Base-by-base conservation (phyloP, 2,888 invertebrate species). In the Pycnomerus fuliginosus region DNA sequence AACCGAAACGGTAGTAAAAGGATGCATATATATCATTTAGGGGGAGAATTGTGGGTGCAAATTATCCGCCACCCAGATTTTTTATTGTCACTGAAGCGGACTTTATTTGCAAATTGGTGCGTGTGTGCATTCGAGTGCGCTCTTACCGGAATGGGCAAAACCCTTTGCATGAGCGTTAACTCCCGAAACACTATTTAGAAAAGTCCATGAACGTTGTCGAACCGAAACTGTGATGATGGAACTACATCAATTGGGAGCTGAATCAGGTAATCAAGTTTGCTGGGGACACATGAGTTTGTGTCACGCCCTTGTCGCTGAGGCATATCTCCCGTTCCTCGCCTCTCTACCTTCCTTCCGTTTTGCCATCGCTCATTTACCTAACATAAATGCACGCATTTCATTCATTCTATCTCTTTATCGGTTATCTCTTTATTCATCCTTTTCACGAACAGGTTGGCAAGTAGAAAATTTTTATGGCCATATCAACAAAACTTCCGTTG, bases 251-350 rank as follows among this genome's bases (percentile, higher is more conserved):
- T 55, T 57, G 56, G 56, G 53, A 62, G 58, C 48, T 61, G 62
- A 64, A 64, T 64, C 62, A 61, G 59, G 61, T 64, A 66, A 67
- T 66, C 64, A 61, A 60, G 60, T 65, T 65, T 64, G 62, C 56
- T 58, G 60, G 48, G 43, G 43, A 36, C 34, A 42, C 25, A 38
- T 36, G 45, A 40, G 42, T 52, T 55, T 49, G 53, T 65, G 68
- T 68, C 70, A 69, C 70, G 69, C 71, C 70, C 69, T 69, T 63
- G 66, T 66, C 68, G 64, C 61, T 70, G 61, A 69, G 66, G 65
- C 71, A 67, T 69, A 70, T 68, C 68, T 71, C 70, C 71, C 55
- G 44, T 55, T 42, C 52, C 50, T 55, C 53, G 44, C 58, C 50
- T 50, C 48, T 31, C 36, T 53, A 63, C 65, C 64, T 66, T 67